Evolutionary conservation across 2,113 vertebrate genomes (phyloP).

Genomic region (Micromys minutus): DNA sequence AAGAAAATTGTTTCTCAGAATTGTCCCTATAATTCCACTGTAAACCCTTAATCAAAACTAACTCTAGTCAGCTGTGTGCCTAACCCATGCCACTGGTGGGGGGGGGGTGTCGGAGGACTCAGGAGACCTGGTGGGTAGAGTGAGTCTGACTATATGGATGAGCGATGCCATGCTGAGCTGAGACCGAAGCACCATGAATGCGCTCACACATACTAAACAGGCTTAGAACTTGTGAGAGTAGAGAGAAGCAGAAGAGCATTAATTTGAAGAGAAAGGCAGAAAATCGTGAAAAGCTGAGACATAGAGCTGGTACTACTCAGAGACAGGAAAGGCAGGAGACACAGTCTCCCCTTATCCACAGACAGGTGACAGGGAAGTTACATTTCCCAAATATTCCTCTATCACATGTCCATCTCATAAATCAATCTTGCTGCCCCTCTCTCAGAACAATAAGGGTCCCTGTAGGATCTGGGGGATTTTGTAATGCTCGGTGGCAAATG

Average conservation of each 20-base stretch:
- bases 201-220: not conserved
- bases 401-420: not conserved
- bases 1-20: not conserved
- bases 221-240: not conserved
- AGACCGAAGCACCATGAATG: not conserved
- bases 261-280: not conserved
- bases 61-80: not conserved
- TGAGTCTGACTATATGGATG: not conserved
- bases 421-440: not conserved
- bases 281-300: not conserved
- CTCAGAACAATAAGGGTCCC: not conserved
- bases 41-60: not conserved
- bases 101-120: not conserved
- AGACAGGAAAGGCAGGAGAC: not conserved
- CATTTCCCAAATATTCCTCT: not conserved
- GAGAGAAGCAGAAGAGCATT: not conserved
- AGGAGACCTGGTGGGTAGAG: not conserved
- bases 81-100: not conserved
- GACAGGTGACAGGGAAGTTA: not conserved
- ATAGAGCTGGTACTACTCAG: not conserved
- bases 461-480: not conserved
- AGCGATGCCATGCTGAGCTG: not conserved
- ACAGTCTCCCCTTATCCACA: not conserved
- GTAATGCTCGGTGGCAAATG: not conserved
- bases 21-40: not conserved